These are phyloP conservation scores for Physeter macrocephalus DNA, from an alignment of 2,113 vertebrate species.

Conservation along the genomic window DNA sequence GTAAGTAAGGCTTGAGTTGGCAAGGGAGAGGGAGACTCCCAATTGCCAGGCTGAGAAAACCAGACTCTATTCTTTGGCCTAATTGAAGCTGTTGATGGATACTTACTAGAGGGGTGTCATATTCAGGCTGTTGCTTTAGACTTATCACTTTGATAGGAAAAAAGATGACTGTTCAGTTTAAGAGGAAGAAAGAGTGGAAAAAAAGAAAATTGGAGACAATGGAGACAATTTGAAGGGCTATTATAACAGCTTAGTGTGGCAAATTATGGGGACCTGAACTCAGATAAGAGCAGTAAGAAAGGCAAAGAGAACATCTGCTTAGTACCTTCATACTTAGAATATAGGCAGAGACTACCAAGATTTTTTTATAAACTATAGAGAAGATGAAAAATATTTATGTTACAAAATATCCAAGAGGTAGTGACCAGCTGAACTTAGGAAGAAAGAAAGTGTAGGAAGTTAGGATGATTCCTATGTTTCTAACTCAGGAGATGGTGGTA, in stretches of 20 bases:
- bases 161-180: not conserved
- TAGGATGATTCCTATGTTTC: not conserved
- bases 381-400: not conserved
- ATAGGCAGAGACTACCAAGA: not conserved
- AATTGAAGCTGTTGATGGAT: not conserved
- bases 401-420: not conserved
- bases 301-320: not conserved
- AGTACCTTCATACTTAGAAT: not conserved
- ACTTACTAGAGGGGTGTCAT: not conserved
- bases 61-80: not conserved
- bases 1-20: not conserved
- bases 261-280: not conserved
- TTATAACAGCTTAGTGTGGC: no score
- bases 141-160: not conserved
- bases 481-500: not conserved
- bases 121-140: not conserved
- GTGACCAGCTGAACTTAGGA: not conserved
- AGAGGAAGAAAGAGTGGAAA: not conserved
- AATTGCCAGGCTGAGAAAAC: not conserved
- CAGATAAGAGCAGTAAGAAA: not conserved
- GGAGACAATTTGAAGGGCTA: not conserved
- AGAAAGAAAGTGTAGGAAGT: not conserved
- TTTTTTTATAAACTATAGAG: not conserved
- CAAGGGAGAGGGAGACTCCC: not conserved
- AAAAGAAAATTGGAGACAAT: not conserved